These are phyloP conservation scores for Dasypolia templi DNA, from an alignment of 2,888 invertebrate species.

Conservation along the genomic window DNA sequence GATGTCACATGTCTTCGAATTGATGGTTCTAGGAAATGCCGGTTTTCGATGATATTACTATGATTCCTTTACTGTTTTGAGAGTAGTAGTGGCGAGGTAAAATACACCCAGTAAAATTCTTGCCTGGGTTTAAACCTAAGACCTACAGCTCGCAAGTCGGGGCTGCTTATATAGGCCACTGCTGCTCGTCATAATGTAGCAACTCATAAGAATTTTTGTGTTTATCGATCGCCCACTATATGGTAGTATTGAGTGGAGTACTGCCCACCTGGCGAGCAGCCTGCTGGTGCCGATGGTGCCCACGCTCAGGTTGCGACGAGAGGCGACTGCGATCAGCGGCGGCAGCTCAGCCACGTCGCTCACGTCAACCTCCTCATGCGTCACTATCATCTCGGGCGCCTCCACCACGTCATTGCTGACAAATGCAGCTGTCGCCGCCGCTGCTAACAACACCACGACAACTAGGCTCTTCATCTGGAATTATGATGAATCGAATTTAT, in stretches of 20 bases:
- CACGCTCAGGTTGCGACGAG: constrained; percentile 10
- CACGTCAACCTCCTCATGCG: constrained; percentile 10
- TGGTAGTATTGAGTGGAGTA: neutral
- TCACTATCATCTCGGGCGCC: constrained; percentile 20
- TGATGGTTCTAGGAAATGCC: neutral
- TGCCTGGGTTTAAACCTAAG: neutral
- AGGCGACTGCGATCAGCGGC: neutral
- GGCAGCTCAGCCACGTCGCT: neutral
- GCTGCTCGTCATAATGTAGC: neutral
- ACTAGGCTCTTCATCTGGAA: constrained; percentile 42
- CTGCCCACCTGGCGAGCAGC: constrained; percentile 12
- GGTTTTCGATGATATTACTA: neutral
- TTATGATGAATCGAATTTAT: neutral
- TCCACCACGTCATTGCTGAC: constrained; percentile 25
- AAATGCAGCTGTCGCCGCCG: constrained; percentile 16
- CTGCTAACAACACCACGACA: constrained; percentile 36
- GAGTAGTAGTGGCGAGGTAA: neutral
- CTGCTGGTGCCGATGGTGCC: constrained; percentile 11
- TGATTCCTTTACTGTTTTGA: neutral
- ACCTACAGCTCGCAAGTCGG: neutral
- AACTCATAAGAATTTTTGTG: neutral
- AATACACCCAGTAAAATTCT: neutral
- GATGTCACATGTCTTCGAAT: neutral
- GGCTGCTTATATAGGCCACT: neutral
- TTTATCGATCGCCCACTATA: neutral